Evolutionary conservation across 2,113 vertebrate species (phyloP), one percentile per base, ranked within the genome.

Genomic region (Protomyctophum bolini): DNA sequence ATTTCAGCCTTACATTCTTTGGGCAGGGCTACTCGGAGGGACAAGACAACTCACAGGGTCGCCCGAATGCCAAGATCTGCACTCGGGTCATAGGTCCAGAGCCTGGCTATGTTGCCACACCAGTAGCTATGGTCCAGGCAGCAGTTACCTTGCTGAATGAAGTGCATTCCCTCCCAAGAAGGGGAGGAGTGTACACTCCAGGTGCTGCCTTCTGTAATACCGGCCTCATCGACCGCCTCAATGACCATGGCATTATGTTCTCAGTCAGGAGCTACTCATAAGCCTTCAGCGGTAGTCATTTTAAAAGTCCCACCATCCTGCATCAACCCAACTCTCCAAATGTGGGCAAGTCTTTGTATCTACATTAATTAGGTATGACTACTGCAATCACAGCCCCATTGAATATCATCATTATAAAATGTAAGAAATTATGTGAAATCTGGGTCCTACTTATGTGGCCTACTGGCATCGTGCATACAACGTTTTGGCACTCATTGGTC

Each of bases 51-150:
- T 83, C 92, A 3, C 85, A 86, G 8, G 89, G 88, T 33, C 94
- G 88, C 73, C 94, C 95, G 71, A 90, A 95, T 76, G 72, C 92
- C 9, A 95, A 89, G 88, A 95, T 97, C 69, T 95, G 93, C 87
- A 96, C 95, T 0, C 93, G 94, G 86, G 93, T 96, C 80, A 93
- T 91, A 71, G 96, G 95, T 88, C 92, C 95, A 97, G 96, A 97
- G 73, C 86, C 88, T 60, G 95, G 90, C 48, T 96, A 96, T 8
- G 65, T 95, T 52, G 80, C 93, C 50, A 96, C 96, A 5, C 87
- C 95, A 21, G 93, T 94, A 77, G 87, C 88, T 46, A 94, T 96
- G 93, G 96, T 98, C 6, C 96, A 97, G 70, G 92, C 95, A 65
- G 95, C 79, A 21, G 9, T 96, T 1, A 93, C 94, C 7, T 74